Evolutionary conservation across 2,888 invertebrate species (phyloP), one percentile per base, ranked within the genome.

Genomic region (Apamea sordens): DNA sequence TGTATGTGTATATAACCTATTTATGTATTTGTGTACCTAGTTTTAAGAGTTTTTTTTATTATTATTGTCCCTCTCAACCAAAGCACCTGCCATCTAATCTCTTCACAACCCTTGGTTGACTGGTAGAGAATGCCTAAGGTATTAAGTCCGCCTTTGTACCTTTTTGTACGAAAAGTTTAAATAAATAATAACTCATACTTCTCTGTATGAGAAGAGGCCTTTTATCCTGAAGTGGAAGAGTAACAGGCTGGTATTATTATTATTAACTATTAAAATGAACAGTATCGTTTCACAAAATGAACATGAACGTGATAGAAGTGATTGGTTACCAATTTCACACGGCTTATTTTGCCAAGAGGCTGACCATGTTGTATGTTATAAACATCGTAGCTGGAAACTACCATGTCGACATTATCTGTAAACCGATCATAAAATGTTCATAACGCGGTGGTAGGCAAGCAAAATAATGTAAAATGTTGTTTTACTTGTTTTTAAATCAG

Each of bases 381-480:
- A 72, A 72, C 67, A 69, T 72, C 56, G 64, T 74, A 61, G 18
- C 28, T 41, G 53, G 24, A 32, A 77, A 74, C 83, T 32, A 36
- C 4, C 24, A 50, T 59, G 73, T 50, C 21, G 67, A 77, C 36
- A 59, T 72, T 77, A 77, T 86, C 63, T 71, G 7, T 36, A 53
- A n/a, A 59, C n/a, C 41, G 77, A 74, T 86, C 67, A 61, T 68
- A 72, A 86, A 81, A 65, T 82, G 10, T 53, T 28, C 24, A 53
- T 24, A 44, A 82, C 15, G 67, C 50, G 50, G 24, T 69, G 76
- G 36, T 28, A 24, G 4, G 28, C 13, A 8, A 41, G 65, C 41
- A 61, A 47, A 76, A 73, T 32, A 21, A 56, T 5, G 41, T 44
- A 36, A 18, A 1, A 32, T 47, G 8, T 47, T 69, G 28, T 28